phyloP scores from a whole-genome alignment of 2,113 vertebrate genomes.

The Siniperca chuatsi region DNA sequence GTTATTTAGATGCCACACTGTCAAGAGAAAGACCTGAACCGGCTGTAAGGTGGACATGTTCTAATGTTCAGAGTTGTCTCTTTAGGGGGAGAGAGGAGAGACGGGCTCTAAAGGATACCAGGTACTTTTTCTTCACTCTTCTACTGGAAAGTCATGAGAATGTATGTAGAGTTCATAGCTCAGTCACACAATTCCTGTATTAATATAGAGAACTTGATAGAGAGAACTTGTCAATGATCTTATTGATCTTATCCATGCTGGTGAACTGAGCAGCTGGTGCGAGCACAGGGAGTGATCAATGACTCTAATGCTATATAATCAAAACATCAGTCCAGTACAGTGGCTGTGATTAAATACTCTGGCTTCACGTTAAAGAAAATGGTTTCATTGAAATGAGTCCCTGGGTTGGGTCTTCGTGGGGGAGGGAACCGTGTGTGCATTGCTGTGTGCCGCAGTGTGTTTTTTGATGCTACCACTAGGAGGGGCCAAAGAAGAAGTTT shows the following conservation, averaged over 20 bases:
- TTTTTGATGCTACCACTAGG: too few relatives aligned
- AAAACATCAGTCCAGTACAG: background rate
- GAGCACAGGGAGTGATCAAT: background rate
- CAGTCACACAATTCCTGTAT: background rate
- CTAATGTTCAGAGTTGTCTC: conserved; percentile 38
- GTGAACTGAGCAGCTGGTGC: background rate
- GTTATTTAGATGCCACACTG: background rate
- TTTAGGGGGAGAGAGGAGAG: conserved; percentile 80
- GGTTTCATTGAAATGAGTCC: too few relatives aligned
- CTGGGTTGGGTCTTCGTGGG: too few relatives aligned
- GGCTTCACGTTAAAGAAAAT: too few relatives aligned
- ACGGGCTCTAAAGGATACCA: conserved; percentile 72
- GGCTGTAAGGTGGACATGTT: background rate
- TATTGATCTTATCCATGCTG: background rate
- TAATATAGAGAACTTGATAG: background rate
- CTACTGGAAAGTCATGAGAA: background rate
- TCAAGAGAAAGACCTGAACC: background rate
- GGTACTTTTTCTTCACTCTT: conserved; percentile 59
- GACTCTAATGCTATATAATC: background rate
- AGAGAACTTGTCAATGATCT: too few relatives aligned
- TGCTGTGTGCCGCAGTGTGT: too few relatives aligned
- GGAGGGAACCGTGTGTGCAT: too few relatives aligned
- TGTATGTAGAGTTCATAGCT: too few relatives aligned
- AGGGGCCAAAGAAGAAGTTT: too few relatives aligned
- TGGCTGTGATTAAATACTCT: background rate